Evolutionary conservation across 2,113 vertebrate species (phyloP), one percentile per base, ranked within the genome.

Genomic region (Centropus bengalensis): DNA sequence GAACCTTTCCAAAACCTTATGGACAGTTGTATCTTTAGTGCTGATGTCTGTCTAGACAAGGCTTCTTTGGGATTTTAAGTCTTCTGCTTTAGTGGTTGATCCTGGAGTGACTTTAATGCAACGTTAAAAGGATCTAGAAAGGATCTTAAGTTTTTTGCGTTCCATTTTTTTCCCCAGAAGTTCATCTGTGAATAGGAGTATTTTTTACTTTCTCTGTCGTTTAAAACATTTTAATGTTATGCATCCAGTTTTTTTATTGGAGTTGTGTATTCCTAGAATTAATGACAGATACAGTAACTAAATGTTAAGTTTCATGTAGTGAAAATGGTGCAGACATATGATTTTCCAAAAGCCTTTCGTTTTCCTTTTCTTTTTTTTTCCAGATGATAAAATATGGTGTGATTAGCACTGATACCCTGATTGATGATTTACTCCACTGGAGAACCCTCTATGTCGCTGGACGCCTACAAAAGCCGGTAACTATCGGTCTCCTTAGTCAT

Each of bases 351-450:
- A 78, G 10, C 14, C 11, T 81, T 77, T 68, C 1, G 75, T 94
- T 89, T 88, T 20, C 44, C 9, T 92, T 86, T 95, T 55, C 32
- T 77, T 45, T 93, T 86, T 95, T 47, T 32, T 77, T 42, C 19
- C 96, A 99, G 99, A 90, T 99, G 40, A 99, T 99, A 93, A 99
- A 99, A 96, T 99, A 99, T 2, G 99, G 99, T 6, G 98, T 99
- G 36, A 98, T 99, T 76, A 99, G 98, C 94, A 99, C 99, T 8
- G 97, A 98, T 36, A 69, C 97, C 28, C 96, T 99, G 84, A 98
- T 99, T 51, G 98, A 99, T 30, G 99, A 99, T 93, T 97, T 99
- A 58, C 94, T 99, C 77, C 98, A 98, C 97, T 99, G 99, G 99
- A 99, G 98, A 82, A 99, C 98, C 12, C 81, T 99, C 76, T 99